Evolutionary conservation across 2,888 invertebrate genomes (phyloP).

Genomic region (Hecatera dysodea): DNA sequence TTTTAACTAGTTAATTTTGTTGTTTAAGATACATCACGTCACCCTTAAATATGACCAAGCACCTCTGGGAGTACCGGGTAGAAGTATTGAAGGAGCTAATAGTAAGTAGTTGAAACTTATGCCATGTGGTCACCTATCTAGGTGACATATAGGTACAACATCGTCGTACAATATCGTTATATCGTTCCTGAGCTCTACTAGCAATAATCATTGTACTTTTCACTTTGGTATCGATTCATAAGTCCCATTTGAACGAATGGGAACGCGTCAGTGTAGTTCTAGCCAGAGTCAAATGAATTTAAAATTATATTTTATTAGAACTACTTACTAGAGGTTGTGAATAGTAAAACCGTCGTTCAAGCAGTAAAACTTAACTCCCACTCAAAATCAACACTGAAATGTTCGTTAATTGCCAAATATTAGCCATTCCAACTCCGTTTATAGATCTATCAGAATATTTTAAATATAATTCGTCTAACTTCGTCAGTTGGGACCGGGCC

Average conservation of each 20-base stretch:
- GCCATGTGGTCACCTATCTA: not conserved
- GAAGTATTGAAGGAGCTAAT: not conserved
- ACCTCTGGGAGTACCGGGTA: not conserved
- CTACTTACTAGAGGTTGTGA: not conserved
- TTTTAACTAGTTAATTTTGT: no score
- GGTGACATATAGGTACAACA: no score
- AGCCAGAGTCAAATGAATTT: not conserved
- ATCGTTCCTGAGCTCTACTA: not conserved
- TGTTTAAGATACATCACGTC: no score
- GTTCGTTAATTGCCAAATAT: constrained; percentile 57
- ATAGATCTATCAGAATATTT: constrained; percentile 57
- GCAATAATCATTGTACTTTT: not conserved
- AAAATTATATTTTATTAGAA: not conserved
- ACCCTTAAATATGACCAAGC: no score
- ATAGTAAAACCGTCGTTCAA: constrained; percentile 20
- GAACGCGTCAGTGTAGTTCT: not conserved
- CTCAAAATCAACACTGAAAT: constrained; percentile 36
- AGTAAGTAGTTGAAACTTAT: not conserved
- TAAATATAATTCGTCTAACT: constrained; percentile 55
- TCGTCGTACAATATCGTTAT: no score
- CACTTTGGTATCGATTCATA: not conserved
- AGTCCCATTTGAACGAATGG: not conserved
- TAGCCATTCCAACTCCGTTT: constrained; percentile 51
- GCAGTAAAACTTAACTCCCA: constrained; percentile 21
- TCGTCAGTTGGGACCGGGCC: constrained; percentile 41